A percentile compares a stretch with the other conserved stretches of the same genome.
Evolutionary conservation across 2,797 vertebrate species (phyloP).

Genomic region (Leptodactylus fallax): DNA sequence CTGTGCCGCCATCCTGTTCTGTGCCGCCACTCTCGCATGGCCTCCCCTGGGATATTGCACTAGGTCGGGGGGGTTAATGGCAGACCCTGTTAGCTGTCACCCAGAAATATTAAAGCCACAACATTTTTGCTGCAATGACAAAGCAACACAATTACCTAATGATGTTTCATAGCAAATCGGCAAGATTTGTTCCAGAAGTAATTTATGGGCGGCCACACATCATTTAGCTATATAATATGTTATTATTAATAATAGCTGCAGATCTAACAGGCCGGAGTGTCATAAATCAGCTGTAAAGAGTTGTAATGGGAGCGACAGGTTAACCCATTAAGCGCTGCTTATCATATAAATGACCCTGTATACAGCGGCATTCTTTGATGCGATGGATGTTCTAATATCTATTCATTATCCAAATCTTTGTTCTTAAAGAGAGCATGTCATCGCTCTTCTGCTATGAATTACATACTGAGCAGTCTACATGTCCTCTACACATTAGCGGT

Average conservation of each 20-base stretch:
- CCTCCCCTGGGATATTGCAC: too few relatives aligned
- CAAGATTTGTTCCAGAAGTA: background rate
- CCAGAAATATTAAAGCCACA: background rate
- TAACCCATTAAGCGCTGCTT: background rate
- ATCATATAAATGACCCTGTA: background rate
- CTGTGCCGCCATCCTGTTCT: too few relatives aligned
- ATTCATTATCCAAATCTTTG: background rate
- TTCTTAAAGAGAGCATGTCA: background rate
- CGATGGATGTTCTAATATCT: background rate
- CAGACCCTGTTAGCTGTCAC: background rate
- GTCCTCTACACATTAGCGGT: too few relatives aligned
- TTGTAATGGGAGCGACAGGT: conserved; percentile 3
- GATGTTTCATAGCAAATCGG: background rate
- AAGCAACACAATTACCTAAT: background rate
- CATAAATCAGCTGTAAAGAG: background rate
- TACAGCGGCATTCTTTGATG: background rate
- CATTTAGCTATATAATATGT: conserved; percentile 2
- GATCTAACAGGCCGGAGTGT: background rate
- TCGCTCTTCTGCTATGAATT: background rate
- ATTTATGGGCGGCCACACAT: background rate
- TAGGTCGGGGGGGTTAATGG: too few relatives aligned
- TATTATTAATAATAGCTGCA: background rate
- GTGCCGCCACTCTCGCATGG: too few relatives aligned
- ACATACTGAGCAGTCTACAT: background rate
- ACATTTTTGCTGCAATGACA: background rate